A percentile compares a stretch with the other conserved stretches of the same genome.
Evolutionary conservation across 2,113 vertebrate species (phyloP).

Genomic region (Mastomys coucha): DNA sequence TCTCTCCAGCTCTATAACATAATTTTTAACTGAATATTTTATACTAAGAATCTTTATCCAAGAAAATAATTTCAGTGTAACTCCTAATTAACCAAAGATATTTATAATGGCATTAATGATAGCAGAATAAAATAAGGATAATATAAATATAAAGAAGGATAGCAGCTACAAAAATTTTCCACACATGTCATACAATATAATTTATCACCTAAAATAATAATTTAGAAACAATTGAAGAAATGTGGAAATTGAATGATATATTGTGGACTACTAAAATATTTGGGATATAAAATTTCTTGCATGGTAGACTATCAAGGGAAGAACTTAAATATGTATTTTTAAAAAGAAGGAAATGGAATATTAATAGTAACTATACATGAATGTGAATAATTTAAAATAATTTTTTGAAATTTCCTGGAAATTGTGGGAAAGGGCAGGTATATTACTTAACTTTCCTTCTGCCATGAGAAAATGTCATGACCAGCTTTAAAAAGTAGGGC

Average conservation of each 20-base stretch:
- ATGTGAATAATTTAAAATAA: neutral
- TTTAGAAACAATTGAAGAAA: conserved; percentile 42
- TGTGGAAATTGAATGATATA: neutral
- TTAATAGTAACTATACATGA: neutral
- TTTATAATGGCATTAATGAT: neutral
- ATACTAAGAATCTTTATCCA: neutral
- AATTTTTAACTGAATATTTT: neutral
- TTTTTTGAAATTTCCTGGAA: neutral
- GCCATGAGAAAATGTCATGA: neutral
- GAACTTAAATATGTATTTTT: neutral
- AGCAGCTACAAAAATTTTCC: neutral
- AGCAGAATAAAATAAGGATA: conserved; percentile 24
- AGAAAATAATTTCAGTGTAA: neutral
- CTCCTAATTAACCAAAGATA: neutral
- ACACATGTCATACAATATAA: neutral
- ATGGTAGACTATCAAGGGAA: conserved; percentile 14
- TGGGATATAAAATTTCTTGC: neutral
- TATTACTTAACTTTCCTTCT: neutral
- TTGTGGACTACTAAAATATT: neutral
- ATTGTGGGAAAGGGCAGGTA: neutral
- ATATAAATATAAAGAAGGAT: neutral
- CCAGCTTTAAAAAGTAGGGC: too few species aligned
- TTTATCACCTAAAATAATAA: neutral
- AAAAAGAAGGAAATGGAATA: neutral
- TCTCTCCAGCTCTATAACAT: neutral